These are phyloP conservation scores for Ctena decussata DNA, from an alignment of 2,888 invertebrate genomes.

Conservation along the genomic window DNA sequence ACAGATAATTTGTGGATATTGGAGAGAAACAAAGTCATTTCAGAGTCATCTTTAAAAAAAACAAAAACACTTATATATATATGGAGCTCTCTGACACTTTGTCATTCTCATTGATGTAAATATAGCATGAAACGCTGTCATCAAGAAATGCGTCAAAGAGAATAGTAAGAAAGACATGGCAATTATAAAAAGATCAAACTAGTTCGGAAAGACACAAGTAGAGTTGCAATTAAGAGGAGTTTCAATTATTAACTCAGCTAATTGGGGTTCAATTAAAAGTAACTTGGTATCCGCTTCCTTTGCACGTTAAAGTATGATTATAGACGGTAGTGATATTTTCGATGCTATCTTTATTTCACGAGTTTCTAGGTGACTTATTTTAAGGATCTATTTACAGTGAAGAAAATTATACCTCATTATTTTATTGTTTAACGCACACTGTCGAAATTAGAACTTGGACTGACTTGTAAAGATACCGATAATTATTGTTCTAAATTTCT, in stretches of 20 bases:
- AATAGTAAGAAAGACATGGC: not conserved
- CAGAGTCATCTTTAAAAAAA: no score
- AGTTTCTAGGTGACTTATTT: not conserved
- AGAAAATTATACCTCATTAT: constrained; percentile 10
- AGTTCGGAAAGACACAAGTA: not conserved
- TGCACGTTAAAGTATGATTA: not conserved
- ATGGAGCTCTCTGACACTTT: no score
- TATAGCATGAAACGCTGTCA: not conserved
- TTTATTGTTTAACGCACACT: not conserved
- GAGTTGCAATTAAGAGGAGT: not conserved
- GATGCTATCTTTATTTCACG: constrained; percentile 1
- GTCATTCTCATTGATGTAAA: not conserved
- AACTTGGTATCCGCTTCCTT: constrained; percentile 7
- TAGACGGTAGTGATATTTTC: not conserved
- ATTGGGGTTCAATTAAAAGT: not conserved
- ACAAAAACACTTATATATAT: no score
- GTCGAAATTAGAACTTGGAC: not conserved
- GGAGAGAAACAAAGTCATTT: no score
- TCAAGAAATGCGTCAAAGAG: not conserved
- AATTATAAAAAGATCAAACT: not conserved
- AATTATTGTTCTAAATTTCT: no score
- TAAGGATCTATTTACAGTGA: not conserved
- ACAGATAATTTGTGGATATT: no score
- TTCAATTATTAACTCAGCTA: constrained; percentile 11
- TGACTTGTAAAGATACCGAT: no score